phyloP scores from a whole-genome alignment of 2,888 invertebrate genomes.

The Drosophila glabriapex region DNA sequence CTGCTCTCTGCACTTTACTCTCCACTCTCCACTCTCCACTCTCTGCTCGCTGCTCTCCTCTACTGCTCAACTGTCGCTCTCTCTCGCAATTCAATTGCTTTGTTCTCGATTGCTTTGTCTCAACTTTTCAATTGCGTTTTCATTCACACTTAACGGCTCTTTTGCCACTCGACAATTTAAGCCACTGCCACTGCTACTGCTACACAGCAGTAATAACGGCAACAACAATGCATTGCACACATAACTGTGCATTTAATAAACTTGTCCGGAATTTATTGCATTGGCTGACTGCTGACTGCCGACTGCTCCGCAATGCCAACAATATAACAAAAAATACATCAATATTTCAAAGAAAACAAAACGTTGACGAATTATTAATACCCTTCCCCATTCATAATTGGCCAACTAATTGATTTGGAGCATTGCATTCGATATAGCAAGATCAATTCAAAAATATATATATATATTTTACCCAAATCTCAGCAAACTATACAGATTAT shows the following conservation, averaged over 20 bases:
- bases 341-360: neutral
- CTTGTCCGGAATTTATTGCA: constrained; percentile 72
- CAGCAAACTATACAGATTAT: neutral
- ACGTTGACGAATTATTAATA: neutral
- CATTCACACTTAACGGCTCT: constrained; percentile 49
- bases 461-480: neutral
- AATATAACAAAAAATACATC: constrained; percentile 3
- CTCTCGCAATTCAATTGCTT: constrained; percentile 46
- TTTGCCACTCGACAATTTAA: constrained; percentile 50
- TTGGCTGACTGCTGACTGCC: constrained; percentile 61
- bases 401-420: neutral
- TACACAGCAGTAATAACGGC: constrained; percentile 1
- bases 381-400: neutral
- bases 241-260: constrained; percentile 77
- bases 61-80: neutral
- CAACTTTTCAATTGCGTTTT: constrained; percentile 61
- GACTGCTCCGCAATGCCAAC: constrained; percentile 19
- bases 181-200: constrained; percentile 5
- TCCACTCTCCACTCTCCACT: no score
- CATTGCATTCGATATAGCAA: neutral
- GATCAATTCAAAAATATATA: neutral
- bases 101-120: constrained; percentile 57
- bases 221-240: constrained; percentile 43
- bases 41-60: no score
- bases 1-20: no score